Evolutionary conservation across 2,113 vertebrate species (phyloP).

Genomic region (Pavo muticus): DNA sequence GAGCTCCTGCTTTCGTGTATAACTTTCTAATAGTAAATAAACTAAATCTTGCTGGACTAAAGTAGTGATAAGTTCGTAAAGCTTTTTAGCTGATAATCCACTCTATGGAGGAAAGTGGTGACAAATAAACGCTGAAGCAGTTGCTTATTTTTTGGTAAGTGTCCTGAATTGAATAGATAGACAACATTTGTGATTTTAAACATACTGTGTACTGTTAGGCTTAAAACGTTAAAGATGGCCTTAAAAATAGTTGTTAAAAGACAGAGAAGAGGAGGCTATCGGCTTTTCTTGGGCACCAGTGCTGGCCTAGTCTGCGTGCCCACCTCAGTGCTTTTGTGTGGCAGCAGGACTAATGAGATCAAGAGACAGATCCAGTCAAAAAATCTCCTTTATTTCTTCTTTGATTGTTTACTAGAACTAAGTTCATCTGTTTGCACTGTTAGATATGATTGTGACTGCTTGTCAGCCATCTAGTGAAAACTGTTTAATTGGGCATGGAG

Average conservation of each 20-base stretch:
- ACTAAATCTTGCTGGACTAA: not conserved
- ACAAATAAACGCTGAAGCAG: not conserved
- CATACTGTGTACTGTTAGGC: not conserved
- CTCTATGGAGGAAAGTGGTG: not conserved
- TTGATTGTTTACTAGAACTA: not conserved
- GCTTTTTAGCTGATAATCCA: not conserved
- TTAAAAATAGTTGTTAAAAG: not conserved
- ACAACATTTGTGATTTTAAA: not conserved
- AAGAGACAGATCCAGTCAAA: not conserved
- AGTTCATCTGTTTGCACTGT: not conserved
- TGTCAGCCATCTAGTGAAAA: not conserved
- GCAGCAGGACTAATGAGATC: not conserved
- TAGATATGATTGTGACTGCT: not conserved
- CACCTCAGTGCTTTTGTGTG: not conserved
- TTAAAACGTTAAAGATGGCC: not conserved
- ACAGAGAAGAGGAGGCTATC: not conserved
- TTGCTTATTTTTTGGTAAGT: not conserved
- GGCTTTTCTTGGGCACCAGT: not conserved
- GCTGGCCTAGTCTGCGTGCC: accelerated
- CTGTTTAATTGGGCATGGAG: not conserved
- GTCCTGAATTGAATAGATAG: no score
- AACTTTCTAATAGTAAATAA: no score
- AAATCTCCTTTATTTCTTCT: not conserved
- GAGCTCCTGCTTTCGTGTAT: not conserved
- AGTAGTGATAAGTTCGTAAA: not conserved